Conservation (phyloP, 2,113 vertebrate species). For the Picathartes gymnocephalus region DNA sequence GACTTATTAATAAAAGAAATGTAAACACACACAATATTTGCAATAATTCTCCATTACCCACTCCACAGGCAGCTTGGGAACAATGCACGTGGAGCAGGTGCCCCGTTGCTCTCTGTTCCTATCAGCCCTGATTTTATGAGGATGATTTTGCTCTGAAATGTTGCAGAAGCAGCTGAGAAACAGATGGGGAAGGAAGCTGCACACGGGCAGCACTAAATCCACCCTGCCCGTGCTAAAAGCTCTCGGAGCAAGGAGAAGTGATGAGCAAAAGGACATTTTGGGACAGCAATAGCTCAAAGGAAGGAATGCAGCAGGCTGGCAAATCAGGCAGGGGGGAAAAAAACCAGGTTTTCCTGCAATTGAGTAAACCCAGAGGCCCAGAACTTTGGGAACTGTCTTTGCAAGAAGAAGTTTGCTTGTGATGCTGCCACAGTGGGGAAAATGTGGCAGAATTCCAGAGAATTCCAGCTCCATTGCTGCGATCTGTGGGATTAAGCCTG, state of each 20-base stretch:
- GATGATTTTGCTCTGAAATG: background rate
- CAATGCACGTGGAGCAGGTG: background rate
- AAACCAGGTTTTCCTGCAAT: background rate
- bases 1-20: background rate
- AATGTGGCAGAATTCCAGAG: background rate
- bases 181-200: slow-evolving; percentile 23
- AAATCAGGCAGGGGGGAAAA: background rate
- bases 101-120: background rate
- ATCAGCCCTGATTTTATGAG: background rate
- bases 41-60: background rate
- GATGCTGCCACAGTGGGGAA: background rate
- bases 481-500: background rate
- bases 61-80: background rate
- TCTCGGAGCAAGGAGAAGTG: background rate
- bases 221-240: background rate
- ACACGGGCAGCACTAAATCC: background rate
- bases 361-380: background rate
- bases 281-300: background rate
- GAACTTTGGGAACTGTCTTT: background rate
- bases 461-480: background rate
- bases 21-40: background rate
- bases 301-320: background rate
- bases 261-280: background rate
- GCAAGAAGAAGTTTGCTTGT: background rate
- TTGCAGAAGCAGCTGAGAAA: background rate